Evolutionary conservation across 2,888 invertebrate species (phyloP), one percentile per base, ranked within the genome.

Genomic region (Cataglyphis albicans): DNA sequence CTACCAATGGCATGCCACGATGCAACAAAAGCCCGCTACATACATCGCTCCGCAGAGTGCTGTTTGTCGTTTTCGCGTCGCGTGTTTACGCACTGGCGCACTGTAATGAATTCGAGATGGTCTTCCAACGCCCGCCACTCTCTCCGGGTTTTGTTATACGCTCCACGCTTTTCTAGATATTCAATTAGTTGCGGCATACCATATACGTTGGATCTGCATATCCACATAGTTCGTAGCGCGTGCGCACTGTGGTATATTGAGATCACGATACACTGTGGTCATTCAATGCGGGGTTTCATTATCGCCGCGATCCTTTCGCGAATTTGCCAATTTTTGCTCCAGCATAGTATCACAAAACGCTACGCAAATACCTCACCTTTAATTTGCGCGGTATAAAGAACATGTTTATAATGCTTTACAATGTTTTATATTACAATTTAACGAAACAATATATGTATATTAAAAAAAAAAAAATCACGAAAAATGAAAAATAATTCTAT

Each of bases 71-170:
- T 74, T 81, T 74, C 68, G 63, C 72, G 57, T 83, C 68, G 78
- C 61, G 64, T 59, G 73, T 67, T 83, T 65, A 67, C 70, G 64
- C 78, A 61, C 59, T 35, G 82, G 72, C 78, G 76, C 82, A 59
- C 52, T 41, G 67, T 85, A 78, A 83, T 78, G 84, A 83, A 82
- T 85, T 74, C 72, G 72, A 80, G 72, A 72, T 78, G 68, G 67
- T 61, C 78, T 76, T 78, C 76, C 82, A 38, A 48, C 78, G 65
- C 63, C 52, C 73, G 63, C 12, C 57, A 52, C 41, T 61, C 76
- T 25, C 76, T 25, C 18, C n/a, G 52, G 78, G 57, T 68, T 67
- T 78, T 78, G 76, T 80, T 61, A 35, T n/a, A 52, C 35, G 21
- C 48, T 61, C 59, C 44, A 25, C 70, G 44, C 32, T 80, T 59